phyloP scores from a whole-genome alignment of 2,797 vertebrate genomes.

The Channa striata region DNA sequence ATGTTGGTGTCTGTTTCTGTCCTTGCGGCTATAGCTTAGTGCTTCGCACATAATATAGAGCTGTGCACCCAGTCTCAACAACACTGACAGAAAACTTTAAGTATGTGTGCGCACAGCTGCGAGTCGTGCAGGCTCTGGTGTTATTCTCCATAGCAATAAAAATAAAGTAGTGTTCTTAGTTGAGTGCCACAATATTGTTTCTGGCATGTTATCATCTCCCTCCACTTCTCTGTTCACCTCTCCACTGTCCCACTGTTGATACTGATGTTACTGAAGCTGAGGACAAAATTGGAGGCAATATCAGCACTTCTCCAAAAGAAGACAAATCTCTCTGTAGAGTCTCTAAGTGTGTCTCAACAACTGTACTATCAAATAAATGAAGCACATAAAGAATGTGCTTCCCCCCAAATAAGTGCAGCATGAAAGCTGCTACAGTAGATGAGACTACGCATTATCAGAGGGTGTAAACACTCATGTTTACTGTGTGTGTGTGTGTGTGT shows the following conservation, averaged over 20 bases:
- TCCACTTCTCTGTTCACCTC: constrained; percentile 47
- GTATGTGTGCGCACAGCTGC: neutral
- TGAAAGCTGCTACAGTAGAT: neutral
- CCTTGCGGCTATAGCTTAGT: constrained; percentile 7
- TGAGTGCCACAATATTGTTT: constrained; percentile 45
- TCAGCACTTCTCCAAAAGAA: constrained; percentile 46
- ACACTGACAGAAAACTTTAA: constrained; percentile 21
- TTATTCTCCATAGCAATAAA: constrained; percentile 50
- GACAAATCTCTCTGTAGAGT: constrained; percentile 40
- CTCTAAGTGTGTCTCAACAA: constrained; percentile 10
- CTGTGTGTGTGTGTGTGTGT: neutral
- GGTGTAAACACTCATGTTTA: constrained; percentile 9
- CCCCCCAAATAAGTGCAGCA: constrained; percentile 1
- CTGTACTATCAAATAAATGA: constrained; percentile 23
- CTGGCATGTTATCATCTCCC: constrained; percentile 50
- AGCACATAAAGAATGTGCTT: constrained; percentile 7
- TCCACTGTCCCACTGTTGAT: constrained; percentile 34
- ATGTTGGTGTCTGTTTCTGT: constrained; percentile 1
- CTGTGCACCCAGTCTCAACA: neutral
- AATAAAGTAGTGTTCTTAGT: constrained; percentile 44
- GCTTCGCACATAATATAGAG: constrained; percentile 5
- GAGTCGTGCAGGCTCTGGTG: constrained; percentile 10
- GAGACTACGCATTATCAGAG: constrained; percentile 3
- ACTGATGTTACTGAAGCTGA: constrained; percentile 46
- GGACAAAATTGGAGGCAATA: constrained; percentile 59